Conservation (phyloP, 2,888 invertebrate genomes). For the Epiperipatus broadwayi region DNA sequence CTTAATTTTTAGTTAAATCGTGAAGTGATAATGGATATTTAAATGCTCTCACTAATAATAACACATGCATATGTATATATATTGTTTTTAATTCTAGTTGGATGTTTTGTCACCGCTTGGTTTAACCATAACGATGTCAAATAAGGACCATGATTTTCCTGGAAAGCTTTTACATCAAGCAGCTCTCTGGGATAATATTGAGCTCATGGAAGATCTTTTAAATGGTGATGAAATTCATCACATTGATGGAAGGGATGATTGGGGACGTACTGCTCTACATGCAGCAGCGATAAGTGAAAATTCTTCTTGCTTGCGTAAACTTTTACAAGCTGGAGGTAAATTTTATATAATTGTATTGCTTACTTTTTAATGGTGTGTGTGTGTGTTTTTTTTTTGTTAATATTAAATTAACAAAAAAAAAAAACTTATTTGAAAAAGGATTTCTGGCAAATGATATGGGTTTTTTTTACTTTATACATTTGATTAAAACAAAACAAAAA, state of each 20-base stretch:
- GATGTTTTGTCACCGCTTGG: not conserved
- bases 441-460: no score
- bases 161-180: slow-evolving; percentile 60
- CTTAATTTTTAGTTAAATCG: no score
- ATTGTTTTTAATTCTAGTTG: no score
- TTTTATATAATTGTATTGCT: slow-evolving; percentile 7
- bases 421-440: not conserved
- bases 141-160: no score
- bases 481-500: no score
- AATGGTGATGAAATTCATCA: slow-evolving; percentile 38
- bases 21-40: no score
- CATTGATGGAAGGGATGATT: slow-evolving; percentile 49
- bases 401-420: no score
- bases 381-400: slow-evolving; percentile 3
- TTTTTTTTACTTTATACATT: no score
- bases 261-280: slow-evolving; percentile 56
- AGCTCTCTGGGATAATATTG: slow-evolving; percentile 69
- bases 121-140: no score
- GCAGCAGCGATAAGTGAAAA: slow-evolving; percentile 60
- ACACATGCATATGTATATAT: no score
- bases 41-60: no score
- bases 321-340: slow-evolving; percentile 44
- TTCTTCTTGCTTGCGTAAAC: slow-evolving; percentile 49
- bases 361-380: not conserved
- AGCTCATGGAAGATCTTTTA: slow-evolving; percentile 57